Percentiles rank a stretch among this genome's conserved stretches.
Evolutionary conservation across 1,140 invertebrate genomes (phyloP).

Genomic region (Scaptomyza graminum): DNA sequence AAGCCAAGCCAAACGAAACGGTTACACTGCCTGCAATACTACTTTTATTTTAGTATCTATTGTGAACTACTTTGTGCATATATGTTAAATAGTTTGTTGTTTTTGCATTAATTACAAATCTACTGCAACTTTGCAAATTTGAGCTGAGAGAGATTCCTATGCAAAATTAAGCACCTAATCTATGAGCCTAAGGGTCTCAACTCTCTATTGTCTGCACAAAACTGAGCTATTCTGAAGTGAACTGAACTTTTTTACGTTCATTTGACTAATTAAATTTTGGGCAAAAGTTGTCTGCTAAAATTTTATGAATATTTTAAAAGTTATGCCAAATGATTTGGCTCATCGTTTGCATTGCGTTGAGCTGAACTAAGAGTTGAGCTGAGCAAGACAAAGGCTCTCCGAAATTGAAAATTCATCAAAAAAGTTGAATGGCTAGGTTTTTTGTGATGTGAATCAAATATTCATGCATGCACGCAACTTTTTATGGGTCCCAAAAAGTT

Average conservation of each 20-base stretch:
- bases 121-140: constrained; percentile 57
- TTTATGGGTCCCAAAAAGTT: constrained; percentile 70
- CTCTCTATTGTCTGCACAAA: constrained; percentile 34
- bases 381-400: constrained; percentile 65
- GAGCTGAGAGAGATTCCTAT: constrained; percentile 8
- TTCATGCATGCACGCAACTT: constrained; percentile 73
- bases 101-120: constrained; percentile 73
- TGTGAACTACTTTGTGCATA: too few species aligned
- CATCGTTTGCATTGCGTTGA: constrained; percentile 8
- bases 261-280: constrained; percentile 78
- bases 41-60: too few species aligned
- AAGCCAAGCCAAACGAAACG: too few species aligned
- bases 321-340: constrained; percentile 62
- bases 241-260: constrained; percentile 63
- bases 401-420: constrained; percentile 81
- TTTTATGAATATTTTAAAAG: constrained; percentile 81
- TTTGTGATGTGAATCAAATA: constrained; percentile 76
- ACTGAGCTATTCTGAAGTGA: constrained; percentile 15
- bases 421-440: constrained; percentile 61
- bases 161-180: constrained; percentile 45
- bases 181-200: constrained; percentile 12
- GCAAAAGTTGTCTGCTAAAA: constrained; percentile 68
- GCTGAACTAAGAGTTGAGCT: constrained; percentile 11
- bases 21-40: too few species aligned
- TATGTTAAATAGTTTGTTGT: constrained; percentile 22